A percentile compares a stretch with the other conserved stretches of the same genome.
Evolutionary conservation across 2,113 vertebrate species (phyloP).

Genomic region (Cephalopterus ornatus): DNA sequence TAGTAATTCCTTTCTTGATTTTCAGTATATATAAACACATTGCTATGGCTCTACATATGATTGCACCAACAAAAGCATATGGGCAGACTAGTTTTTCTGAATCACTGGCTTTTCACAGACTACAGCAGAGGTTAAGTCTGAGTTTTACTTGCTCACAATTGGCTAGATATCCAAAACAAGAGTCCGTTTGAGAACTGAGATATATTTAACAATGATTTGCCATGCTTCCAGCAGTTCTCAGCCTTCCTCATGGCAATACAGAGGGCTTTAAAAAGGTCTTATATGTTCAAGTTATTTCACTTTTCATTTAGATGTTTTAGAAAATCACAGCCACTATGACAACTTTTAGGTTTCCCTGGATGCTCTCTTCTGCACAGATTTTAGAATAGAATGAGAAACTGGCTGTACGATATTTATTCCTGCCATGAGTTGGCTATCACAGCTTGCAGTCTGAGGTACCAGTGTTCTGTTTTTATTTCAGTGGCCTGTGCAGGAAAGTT

Average conservation of each 20-base stretch:
- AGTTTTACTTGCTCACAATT: neutral
- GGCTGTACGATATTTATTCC: neutral
- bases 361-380: neutral
- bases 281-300: neutral
- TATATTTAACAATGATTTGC: neutral
- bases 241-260: neutral
- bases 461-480: neutral
- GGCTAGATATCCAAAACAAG: neutral
- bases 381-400: neutral
- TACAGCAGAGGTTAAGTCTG: neutral
- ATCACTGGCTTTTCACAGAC: neutral
- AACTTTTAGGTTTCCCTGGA: neutral
- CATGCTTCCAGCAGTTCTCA: neutral
- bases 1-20: neutral
- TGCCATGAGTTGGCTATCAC: neutral
- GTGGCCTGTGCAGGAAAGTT: neutral
- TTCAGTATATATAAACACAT: neutral
- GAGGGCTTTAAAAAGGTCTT: neutral
- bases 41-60: neutral
- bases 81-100: neutral
- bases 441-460: neutral
- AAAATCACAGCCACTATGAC: neutral
- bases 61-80: neutral
- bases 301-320: neutral
- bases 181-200: neutral